Evolutionary conservation across 2,888 invertebrate species (phyloP), one percentile per base, ranked within the genome.

Genomic region (Formica aserva): DNA sequence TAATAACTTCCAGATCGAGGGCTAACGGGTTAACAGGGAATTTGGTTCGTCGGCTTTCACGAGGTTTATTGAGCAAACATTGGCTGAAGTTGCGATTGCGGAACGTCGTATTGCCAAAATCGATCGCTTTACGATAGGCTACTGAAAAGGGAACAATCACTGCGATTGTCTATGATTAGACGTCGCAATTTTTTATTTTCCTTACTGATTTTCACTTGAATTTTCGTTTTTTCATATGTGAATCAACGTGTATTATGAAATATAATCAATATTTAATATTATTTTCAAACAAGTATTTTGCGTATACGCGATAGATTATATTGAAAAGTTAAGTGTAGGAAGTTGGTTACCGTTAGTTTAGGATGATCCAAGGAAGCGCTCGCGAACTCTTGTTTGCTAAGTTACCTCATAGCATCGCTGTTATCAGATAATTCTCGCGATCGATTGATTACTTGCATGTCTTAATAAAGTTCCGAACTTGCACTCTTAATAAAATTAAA

Each of bases 41-140:
- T 75, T 78, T 82, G 85, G 81, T 85, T 83, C 87, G 82, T 74
- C 66, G 69, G 81, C 75, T 86, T 82, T 76, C 55, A 78, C 52
- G 75, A 75, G 84, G 87, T 89, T 90, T 90, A 90, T 90, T 82
- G 86, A 88, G 88, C 84, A 88, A 90, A 90, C 89, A 90, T 88
- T 82, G 71, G 55, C 76, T 84, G 87, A 90, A 87, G 81, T 88
- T 85, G 74, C 81, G 82, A 89, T 89, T 62, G 85, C 60, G 67
- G 22, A 69, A 71, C 71, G n/a, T 60, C 65, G 81, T 62, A 41
- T 69, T 83, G 78, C 71, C 85, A 84, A 82, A 88, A 87, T 82
- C 85, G 86, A 90, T 90, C 74, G 75, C 15, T 6, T 67, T 63
- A 55, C 29, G 35, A 52, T 63, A 69, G 72, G 41, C 9, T 11